These are phyloP conservation scores for Galaxea fascicularis DNA, from an alignment of 92 coral and sea anemone genomes.

Conservation along the genomic window DNA sequence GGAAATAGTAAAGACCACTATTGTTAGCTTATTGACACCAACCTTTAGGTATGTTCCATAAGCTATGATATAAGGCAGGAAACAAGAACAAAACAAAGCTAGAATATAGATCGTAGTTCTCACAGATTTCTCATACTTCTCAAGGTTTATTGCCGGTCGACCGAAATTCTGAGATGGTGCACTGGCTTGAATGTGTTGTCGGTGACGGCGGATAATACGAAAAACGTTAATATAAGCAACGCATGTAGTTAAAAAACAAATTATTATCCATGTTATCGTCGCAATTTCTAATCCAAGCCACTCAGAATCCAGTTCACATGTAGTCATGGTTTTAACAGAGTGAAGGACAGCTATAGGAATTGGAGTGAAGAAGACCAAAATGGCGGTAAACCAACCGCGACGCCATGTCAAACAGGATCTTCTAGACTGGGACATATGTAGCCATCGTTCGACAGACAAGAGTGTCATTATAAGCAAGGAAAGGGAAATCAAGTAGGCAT, in stretches of 20 bases:
- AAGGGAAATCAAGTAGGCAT: neutral
- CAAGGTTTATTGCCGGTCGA: neutral
- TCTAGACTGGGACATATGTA: slow-evolving; percentile 9
- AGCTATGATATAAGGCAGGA: neutral
- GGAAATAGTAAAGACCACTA: neutral
- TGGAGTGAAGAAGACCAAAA: neutral
- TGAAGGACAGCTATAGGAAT: neutral
- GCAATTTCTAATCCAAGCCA: neutral
- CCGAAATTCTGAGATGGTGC: neutral
- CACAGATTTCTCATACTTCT: neutral
- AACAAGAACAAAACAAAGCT: neutral
- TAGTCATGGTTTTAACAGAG: too few relatives aligned
- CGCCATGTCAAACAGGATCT: neutral
- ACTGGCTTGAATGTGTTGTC: neutral
- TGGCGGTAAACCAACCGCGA: neutral
- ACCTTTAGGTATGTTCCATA: neutral
- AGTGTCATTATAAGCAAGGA: neutral
- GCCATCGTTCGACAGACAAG: slow-evolving; percentile 24
- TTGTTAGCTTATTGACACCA: neutral
- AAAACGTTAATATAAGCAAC: slow-evolving; percentile 1
- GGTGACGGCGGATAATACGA: neutral
- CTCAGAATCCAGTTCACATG: too few relatives aligned
- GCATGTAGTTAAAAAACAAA: neutral
- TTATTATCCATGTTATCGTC: neutral
- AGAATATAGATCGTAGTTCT: neutral